Evolutionary conservation across 2,888 invertebrate genomes (phyloP), one percentile per base, ranked within the genome.

Genomic region (Volucella inanis): DNA sequence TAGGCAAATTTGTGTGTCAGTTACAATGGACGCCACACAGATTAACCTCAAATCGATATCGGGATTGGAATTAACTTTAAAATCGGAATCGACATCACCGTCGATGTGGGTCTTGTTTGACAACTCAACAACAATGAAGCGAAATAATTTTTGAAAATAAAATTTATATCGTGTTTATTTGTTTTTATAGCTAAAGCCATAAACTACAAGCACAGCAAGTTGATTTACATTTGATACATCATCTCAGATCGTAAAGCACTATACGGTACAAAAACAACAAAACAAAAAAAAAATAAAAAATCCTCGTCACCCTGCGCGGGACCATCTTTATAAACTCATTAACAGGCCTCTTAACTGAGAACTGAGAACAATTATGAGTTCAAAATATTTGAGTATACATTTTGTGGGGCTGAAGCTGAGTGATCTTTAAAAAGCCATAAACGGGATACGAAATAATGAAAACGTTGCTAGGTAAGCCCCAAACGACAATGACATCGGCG

Each of bases 351-450:
- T 45, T 22, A 38, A 15, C 50, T 39, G 8, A 15, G 10, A 8
- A 38, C 11, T 41, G 18, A 67, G 59, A 72, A 75, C 55, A 84
- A 76, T 67, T 84, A 84, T 84, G 79, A 75, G 61, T 84, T 84
- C 6, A 84, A 79, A 75, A 79, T 84, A 79, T 84, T 84, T 84
- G 70, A 84, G 62, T 84, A 70, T 75, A 79, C 79, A 84, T 84
- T 79, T 75, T 65, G 39, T 15, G 59, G 70, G 68, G 59, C 64
- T 15, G 59, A 59, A 64, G 59, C 64, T 18, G 57, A 52, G 55
- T 61, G 79, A 79, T 75, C 65, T 84, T 84, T 84, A 84, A 84
- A 84, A 79, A 75, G 54, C 70, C 52, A 79, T 84, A 84, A 84
- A 31, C 57, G 39, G 62, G 39, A 68, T 6, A 75, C 74, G 71